Base-by-base conservation (phyloP, 2,797 vertebrate genomes). In the Hypotaenidia philippensis region DNA sequence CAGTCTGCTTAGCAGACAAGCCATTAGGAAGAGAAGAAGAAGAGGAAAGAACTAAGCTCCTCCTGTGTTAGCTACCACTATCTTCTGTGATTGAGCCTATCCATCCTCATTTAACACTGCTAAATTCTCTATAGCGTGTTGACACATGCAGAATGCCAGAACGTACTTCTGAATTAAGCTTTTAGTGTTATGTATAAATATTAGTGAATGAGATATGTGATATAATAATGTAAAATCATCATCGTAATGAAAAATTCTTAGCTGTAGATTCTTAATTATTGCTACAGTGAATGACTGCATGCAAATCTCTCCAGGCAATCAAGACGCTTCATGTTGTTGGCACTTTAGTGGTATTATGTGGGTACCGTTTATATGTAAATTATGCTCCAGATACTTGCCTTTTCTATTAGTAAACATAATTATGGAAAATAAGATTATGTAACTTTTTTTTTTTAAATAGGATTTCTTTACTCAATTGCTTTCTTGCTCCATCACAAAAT, bases 221-320 rank as follows among this genome's bases (percentile, higher is more conserved):
- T 80, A 60, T 23, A 77, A 90, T 82, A 38, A 60, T 68, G 36
- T 60, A 74, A 83, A 81, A 81, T 83, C 86, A 75, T 55, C 75
- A 50, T 27, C 44, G 12, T 26, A 82, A 97, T 87, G 77, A 94
- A 96, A 96, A 95, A 25, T 65, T 68, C 68, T 83, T 91, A 95
- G 89, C 91, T 91, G 81, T 29, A 93, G 56, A 70, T 89, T 89
- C 87, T 94, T 85, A 96, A 97, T 95, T 87, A 89, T 50, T 79
- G 41, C 41, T 90, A 66, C 10, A 61, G 44, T 80, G 70, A 93
- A 80, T 95, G 68, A 92, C 0, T 92, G 40, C 49, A 85, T 80
- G 82, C 89, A 93, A 76, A 57, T 84, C 59, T 90, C 44, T 83
- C 36, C 1, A 50, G 83, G 83, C 78, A 89, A 82, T 92, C 83